Conservation (phyloP, 2,888 invertebrate species). For the Harpalus rufipes region DNA sequence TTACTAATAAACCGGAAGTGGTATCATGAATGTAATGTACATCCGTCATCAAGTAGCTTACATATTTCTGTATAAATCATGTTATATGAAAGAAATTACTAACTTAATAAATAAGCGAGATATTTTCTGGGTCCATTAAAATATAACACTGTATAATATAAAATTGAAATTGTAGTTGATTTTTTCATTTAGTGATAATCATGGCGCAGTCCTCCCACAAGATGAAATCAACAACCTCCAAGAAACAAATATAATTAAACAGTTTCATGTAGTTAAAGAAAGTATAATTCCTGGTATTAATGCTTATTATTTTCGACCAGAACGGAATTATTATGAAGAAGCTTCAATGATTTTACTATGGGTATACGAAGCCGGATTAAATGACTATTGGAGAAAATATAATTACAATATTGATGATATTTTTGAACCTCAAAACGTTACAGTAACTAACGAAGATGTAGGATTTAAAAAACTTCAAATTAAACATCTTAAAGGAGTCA, state of each 20-base stretch:
- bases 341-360: not conserved
- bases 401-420: constrained; percentile 25
- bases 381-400: constrained; percentile 22
- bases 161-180: no score
- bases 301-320: constrained; percentile 31
- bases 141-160: no score
- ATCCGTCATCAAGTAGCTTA: no score
- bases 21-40: no score
- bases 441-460: not conserved
- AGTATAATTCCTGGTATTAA: constrained; percentile 23
- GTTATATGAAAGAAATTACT: no score
- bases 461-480: constrained; percentile 6
- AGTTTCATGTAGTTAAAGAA: constrained; percentile 36
- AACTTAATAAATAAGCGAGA: no score
- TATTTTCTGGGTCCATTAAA: no score
- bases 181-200: constrained; percentile 23
- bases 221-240: constrained; percentile 6
- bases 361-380: constrained; percentile 15
- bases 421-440: constrained; percentile 4
- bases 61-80: no score
- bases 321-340: constrained; percentile 51
- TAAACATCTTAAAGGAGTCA: constrained; percentile 28
- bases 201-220: not conserved
- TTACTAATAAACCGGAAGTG: no score
- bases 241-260: not conserved